These are phyloP conservation scores for Lucifuga dentata DNA, from an alignment of 2,113 vertebrate genomes.

Conservation along the genomic window DNA sequence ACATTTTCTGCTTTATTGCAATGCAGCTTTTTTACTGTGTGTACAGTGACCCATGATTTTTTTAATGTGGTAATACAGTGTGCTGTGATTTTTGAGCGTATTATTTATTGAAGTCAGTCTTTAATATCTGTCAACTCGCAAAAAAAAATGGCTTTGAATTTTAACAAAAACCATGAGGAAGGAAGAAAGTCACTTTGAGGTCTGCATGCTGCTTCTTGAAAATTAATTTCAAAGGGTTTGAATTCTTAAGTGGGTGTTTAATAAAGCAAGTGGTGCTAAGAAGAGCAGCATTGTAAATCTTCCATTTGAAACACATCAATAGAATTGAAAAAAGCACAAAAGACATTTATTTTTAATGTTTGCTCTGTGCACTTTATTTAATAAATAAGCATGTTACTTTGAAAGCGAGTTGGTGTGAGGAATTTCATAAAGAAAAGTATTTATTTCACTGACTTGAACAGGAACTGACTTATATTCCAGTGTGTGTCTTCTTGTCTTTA, in stretches of 20 bases:
- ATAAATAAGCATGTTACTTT: constrained; percentile 51
- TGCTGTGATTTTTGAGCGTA: constrained; percentile 9
- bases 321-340: constrained; percentile 68
- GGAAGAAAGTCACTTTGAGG: constrained; percentile 30
- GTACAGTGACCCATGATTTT: constrained; percentile 51
- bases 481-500: constrained; percentile 51
- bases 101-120: constrained; percentile 7
- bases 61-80: constrained; percentile 35
- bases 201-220: constrained; percentile 46
- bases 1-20: constrained; percentile 4
- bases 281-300: constrained; percentile 54
- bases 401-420: constrained; percentile 60
- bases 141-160: constrained; percentile 20
- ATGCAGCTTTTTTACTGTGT: constrained; percentile 13
- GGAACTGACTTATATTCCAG: constrained; percentile 47
- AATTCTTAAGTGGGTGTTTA: constrained; percentile 73
- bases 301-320: constrained; percentile 75
- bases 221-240: constrained; percentile 56
- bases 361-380: constrained; percentile 59
- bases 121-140: constrained; percentile 17
- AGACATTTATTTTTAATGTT: constrained; percentile 65
- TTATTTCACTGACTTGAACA: constrained; percentile 68
- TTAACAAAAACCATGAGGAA: constrained; percentile 18
- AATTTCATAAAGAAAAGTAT: constrained; percentile 66
- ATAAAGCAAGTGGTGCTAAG: constrained; percentile 68